Conservation (phyloP, 2,888 invertebrate genomes). For the Arctia plantaginis region DNA sequence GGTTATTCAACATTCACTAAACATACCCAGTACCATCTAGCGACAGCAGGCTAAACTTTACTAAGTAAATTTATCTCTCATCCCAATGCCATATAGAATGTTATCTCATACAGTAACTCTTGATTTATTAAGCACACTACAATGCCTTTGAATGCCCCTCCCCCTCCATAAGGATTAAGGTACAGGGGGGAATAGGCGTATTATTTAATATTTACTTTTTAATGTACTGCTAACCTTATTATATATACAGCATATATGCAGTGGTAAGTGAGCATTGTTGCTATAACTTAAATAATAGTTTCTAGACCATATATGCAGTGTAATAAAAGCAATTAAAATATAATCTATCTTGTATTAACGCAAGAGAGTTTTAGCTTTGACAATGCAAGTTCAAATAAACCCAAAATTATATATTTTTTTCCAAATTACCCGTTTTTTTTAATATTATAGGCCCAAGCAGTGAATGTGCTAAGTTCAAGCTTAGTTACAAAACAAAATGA, state of each 20-base stretch:
- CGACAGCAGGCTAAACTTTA: background rate
- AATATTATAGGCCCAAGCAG: conserved; percentile 50
- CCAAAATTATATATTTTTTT: background rate
- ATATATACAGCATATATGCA: background rate
- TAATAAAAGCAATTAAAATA: background rate
- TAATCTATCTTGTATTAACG: background rate
- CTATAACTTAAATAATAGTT: background rate
- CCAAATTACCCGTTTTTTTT: conserved; percentile 8
- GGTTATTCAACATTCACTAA: background rate
- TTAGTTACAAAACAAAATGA: conserved; percentile 28
- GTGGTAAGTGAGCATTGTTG: background rate
- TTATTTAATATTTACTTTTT: no score
- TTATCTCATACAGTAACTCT: no score
- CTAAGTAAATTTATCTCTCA: background rate
- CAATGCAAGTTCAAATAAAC: background rate
- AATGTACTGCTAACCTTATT: background rate
- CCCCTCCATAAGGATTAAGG: no score
- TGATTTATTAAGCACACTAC: no score
- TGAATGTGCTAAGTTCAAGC: conserved; percentile 72
- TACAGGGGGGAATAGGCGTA: no score
- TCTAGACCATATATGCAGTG: background rate
- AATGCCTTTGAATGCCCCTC: no score
- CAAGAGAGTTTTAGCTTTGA: background rate
- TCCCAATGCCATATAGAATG: no score
- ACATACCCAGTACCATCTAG: background rate